These are phyloP conservation scores for Hermaeophaga mercurialis DNA, from an alignment of 2,888 invertebrate genomes.

Conservation along the genomic window DNA sequence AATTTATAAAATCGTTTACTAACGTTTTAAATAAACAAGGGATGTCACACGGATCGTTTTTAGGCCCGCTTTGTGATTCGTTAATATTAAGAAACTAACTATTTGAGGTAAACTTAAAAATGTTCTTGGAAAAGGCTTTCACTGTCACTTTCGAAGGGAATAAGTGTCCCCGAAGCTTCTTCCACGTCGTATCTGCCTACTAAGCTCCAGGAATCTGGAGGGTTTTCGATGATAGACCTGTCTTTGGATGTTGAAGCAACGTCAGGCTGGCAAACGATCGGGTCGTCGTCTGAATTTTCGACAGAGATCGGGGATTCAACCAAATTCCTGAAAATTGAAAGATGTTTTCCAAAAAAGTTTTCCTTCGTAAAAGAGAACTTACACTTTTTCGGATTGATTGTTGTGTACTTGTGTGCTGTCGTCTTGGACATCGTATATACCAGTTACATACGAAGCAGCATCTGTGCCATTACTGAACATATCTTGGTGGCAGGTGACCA, in stretches of 20 bases:
- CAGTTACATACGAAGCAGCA: conserved; percentile 61
- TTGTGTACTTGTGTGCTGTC: conserved; percentile 42
- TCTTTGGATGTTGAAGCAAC: conserved; percentile 11
- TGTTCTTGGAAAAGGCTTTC: conserved; percentile 48
- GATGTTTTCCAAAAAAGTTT: no score
- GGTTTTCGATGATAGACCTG: conserved; percentile 41
- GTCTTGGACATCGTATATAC: conserved; percentile 57
- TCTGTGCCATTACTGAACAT: conserved; percentile 60
- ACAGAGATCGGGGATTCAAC: conserved; percentile 9
- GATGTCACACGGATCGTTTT: no score
- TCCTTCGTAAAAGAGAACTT: no score
- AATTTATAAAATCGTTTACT: no score
- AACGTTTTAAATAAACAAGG: no score
- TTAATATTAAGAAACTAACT: no score
- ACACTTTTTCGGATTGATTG: background rate
- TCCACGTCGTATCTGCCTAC: conserved; percentile 56
- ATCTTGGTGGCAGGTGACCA: conserved; percentile 63
- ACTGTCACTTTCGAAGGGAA: conserved; percentile 49
- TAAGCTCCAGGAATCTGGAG: conserved; percentile 53
- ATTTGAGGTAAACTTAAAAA: no score
- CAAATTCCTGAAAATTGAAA: conserved; percentile 3
- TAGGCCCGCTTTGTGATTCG: no score
- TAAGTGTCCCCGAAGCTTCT: conserved; percentile 54
- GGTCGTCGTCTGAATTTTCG: conserved; percentile 39
- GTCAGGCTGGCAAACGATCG: conserved; percentile 39